These are phyloP conservation scores for Dreissena rostriformis DNA, from an alignment of 1,140 invertebrate species.

Conservation along the genomic window DNA sequence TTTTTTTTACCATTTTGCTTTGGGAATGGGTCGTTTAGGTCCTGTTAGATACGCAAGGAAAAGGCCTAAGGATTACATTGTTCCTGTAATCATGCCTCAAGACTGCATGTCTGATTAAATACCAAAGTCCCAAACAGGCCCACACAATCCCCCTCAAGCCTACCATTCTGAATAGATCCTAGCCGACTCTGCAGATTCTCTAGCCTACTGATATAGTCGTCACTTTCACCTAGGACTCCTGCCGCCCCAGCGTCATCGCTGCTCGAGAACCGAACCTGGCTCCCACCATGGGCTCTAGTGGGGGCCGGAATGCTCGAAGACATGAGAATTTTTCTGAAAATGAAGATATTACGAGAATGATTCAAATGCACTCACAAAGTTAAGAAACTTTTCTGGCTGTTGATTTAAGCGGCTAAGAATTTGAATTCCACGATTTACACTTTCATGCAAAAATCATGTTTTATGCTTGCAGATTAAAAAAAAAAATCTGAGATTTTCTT, in stretches of 20 bases:
- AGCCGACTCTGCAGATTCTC: constrained; percentile 66
- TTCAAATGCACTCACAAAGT: neutral
- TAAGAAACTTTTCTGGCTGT: too few relatives aligned
- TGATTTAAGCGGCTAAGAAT: too few relatives aligned
- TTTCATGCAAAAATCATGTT: too few relatives aligned
- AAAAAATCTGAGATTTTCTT: too few relatives aligned
- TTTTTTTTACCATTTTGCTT: too few relatives aligned
- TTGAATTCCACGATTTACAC: too few relatives aligned
- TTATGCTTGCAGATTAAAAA: too few relatives aligned
- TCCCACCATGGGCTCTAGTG: neutral
- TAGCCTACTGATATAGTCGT: constrained; percentile 68
- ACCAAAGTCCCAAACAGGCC: neutral
- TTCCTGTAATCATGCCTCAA: too few relatives aligned
- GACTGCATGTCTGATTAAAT: neutral
- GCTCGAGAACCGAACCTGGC: constrained; percentile 29
- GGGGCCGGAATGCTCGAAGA: constrained; percentile 50
- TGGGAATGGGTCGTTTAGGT: too few relatives aligned
- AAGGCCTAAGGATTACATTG: too few relatives aligned
- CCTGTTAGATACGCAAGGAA: too few relatives aligned
- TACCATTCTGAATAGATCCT: constrained; percentile 59
- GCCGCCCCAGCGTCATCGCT: constrained; percentile 14
- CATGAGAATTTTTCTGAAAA: constrained; percentile 59
- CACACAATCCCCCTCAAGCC: neutral
- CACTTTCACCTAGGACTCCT: constrained; percentile 33
- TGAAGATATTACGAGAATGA: neutral